Percentiles rank a stretch among this genome's conserved stretches.
Evolutionary conservation across 1,140 invertebrate genomes (phyloP).

Genomic region (Drosophila ogumai): DNA sequence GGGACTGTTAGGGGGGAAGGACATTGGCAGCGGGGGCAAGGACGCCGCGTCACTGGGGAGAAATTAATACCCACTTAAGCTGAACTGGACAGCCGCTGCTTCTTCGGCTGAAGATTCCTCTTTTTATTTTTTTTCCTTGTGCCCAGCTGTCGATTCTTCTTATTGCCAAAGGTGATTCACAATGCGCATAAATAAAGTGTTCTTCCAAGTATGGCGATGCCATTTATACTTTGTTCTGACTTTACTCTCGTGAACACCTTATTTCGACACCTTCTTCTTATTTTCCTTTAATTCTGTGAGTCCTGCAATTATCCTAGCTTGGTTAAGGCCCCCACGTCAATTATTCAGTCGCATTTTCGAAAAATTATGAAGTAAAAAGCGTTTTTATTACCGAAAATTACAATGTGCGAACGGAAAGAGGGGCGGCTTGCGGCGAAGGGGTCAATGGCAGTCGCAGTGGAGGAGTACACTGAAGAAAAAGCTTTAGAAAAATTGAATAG

Average conservation of each 20-base stretch:
- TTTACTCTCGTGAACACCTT: not conserved
- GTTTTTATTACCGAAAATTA: slow-evolving; percentile 83
- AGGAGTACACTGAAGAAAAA: slow-evolving; percentile 7
- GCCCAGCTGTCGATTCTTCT: slow-evolving; percentile 23
- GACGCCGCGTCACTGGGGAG: slow-evolving; percentile 59
- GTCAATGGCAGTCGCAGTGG: slow-evolving; percentile 26
- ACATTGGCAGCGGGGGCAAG: slow-evolving; percentile 13
- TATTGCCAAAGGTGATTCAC: slow-evolving; percentile 69
- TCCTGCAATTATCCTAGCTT: slow-evolving; percentile 65
- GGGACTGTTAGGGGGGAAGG: not conserved
- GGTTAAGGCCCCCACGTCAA: slow-evolving; percentile 12
- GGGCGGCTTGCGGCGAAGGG: slow-evolving; percentile 40
- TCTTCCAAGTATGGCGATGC: slow-evolving; percentile 19
- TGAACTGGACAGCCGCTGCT: slow-evolving; percentile 70
- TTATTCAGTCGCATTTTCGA: slow-evolving; percentile 19
- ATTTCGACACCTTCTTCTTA: not conserved
- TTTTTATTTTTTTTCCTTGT: not conserved
- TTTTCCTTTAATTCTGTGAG: not conserved
- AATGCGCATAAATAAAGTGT: slow-evolving; percentile 61
- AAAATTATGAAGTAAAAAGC: slow-evolving; percentile 72
- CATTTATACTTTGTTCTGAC: slow-evolving; percentile 5
- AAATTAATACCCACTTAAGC: slow-evolving; percentile 84
- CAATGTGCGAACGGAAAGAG: slow-evolving; percentile 67
- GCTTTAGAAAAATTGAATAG: too few relatives aligned
- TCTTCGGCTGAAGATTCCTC: slow-evolving; percentile 4